Evolutionary conservation across 2,113 vertebrate species (phyloP).

Genomic region (Chunga burmeisteri): DNA sequence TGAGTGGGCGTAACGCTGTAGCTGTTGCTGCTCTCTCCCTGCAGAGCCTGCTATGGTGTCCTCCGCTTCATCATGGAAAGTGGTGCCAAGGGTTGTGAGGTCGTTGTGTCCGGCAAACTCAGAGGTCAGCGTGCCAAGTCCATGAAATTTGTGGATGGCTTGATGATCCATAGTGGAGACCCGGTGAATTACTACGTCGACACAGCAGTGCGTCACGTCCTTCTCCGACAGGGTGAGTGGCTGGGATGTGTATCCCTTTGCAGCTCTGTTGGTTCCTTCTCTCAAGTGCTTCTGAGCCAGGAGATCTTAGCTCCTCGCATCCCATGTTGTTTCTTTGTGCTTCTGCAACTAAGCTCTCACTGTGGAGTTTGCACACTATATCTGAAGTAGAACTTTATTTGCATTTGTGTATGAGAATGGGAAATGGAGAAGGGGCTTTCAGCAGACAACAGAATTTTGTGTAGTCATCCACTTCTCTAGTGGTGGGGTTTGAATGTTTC

Average conservation of each 20-base stretch:
- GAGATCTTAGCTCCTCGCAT: fast-evolving
- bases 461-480: not conserved
- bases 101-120: slow-evolving; percentile 96
- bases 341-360: not conserved
- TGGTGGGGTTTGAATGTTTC: not conserved
- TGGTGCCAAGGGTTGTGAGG: slow-evolving; percentile 94
- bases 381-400: not conserved
- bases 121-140: slow-evolving; percentile 96
- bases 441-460: not conserved
- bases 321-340: fast-evolving
- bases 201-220: slow-evolving; percentile 94
- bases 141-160: slow-evolving; percentile 98
- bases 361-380: fast-evolving
- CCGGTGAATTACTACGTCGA: slow-evolving; percentile 99
- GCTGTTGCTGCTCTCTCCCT: not conserved
- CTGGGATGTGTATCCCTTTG: not conserved
- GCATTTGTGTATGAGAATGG: not conserved
- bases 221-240: slow-evolving; percentile 92
- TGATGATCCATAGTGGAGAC: slow-evolving; percentile 99
- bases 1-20: not conserved
- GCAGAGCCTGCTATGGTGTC: slow-evolving; percentile 95
- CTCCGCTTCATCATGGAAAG: slow-evolving; percentile 99
- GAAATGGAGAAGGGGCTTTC: not conserved
- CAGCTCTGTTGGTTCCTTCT: not conserved
- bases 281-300: not conserved